Base-by-base conservation (phyloP, 2,113 vertebrate species). In the Mustelus asterias region DNA sequence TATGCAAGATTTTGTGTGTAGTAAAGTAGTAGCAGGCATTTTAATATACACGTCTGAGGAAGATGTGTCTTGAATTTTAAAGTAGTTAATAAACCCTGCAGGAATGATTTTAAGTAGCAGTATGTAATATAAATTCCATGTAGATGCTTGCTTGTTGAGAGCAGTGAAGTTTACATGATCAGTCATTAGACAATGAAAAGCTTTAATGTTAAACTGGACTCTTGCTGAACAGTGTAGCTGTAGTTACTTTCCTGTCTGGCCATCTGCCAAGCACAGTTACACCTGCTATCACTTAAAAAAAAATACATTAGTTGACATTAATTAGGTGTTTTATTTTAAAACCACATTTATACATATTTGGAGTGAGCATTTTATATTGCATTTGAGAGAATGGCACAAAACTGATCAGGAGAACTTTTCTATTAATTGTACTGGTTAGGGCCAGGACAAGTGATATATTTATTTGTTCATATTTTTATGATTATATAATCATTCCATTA, bases 1-100 rank as follows among this genome's bases (percentile, higher is more conserved):
- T 70, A 95, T 95, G 69, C 67, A 95, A 95, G 41, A 76, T 95
- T 95, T 95, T 95, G 22, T 33, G 69, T 72, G 69, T 33, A 29
- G 26, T 44, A 48, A 70, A 94, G 93, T 13, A 76, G 94, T 76
- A 72, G 44, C 41, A 44, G 41, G 14, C 44, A 95, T 69, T 44
- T 94, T 69, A 65, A 94, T 94, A 65, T 93, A 58, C 33, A 14
- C 26, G 13, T 33, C 9, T 65, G 67, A 72, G 10, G 41, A 95
- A 72, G 44, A 29, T 13, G 0, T 95, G 94, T 24, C 72, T 24
- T 76, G 94, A 95, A 95, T 95, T 70, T 72, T 48, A 54, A 48
- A 95, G 70, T 70, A 2, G 44, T 95, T 72, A 95, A 63, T 90
- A 29, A 60, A 90, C 54, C 22, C 86, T 58, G 13, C 48, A 54